phyloP scores from a whole-genome alignment of 2,113 vertebrate species.

The Mastomys natalensis region DNA sequence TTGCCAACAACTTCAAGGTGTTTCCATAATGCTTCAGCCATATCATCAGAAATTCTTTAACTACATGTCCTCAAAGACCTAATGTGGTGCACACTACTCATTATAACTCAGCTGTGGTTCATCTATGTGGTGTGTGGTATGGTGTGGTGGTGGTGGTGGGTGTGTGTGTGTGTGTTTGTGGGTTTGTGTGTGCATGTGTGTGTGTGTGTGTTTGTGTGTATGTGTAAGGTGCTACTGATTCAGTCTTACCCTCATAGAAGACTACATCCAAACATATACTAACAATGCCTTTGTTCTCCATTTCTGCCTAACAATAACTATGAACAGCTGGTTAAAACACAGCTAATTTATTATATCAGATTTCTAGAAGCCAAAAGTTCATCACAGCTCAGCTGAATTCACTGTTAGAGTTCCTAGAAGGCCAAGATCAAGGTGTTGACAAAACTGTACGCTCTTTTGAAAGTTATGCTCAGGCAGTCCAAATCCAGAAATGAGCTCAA shows the following conservation, averaged over 20 bases:
- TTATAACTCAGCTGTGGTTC: neutral
- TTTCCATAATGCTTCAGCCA: neutral
- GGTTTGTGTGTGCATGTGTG: neutral
- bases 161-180: neutral
- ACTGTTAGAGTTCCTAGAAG: neutral
- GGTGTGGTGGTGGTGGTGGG: no score
- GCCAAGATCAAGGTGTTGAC: neutral
- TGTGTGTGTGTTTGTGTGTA: neutral
- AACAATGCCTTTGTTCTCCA: neutral
- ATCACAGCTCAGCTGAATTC: neutral
- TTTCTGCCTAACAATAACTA: neutral
- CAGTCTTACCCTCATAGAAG: no score
- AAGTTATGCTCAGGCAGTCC: neutral
- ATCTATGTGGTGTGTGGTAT: no score
- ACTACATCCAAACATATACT: neutral
- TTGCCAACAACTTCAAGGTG: neutral
- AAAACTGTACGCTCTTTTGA: neutral
- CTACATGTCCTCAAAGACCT: neutral
- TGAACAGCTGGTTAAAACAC: neutral
- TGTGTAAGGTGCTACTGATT: neutral
- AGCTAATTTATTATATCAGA: neutral
- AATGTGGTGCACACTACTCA: neutral
- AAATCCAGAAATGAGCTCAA: neutral
- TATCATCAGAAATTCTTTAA: neutral
- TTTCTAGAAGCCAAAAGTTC: slow-evolving; percentile 6